Conservation (phyloP, 2,113 vertebrate species). For the Microtus oregoni region DNA sequence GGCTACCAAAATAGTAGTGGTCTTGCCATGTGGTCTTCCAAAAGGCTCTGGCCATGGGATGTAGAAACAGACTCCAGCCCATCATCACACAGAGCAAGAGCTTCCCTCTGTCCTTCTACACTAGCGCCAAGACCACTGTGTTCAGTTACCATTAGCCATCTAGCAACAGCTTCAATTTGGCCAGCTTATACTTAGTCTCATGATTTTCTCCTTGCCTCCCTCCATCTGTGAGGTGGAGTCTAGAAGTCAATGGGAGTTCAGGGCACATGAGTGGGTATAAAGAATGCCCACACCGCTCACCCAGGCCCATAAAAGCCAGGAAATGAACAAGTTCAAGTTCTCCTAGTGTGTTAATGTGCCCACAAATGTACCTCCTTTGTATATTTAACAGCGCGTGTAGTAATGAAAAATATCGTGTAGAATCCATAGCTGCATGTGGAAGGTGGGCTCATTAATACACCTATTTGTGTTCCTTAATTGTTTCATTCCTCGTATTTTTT, state of each 20-base stretch:
- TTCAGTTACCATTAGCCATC: background rate
- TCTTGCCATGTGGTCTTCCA: background rate
- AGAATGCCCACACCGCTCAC: constrained; percentile 66
- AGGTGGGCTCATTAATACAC: constrained; percentile 76
- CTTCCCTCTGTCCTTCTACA: background rate
- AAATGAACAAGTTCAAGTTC: constrained; percentile 83
- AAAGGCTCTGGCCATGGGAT: background rate
- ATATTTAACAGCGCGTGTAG: constrained; percentile 79
- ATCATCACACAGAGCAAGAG: background rate
- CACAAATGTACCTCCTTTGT: constrained; percentile 82
- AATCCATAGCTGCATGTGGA: constrained; percentile 57
- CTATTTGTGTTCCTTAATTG: constrained; percentile 73
- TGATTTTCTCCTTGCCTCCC: background rate
- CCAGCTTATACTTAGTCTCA: background rate
- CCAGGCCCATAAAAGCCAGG: constrained; percentile 81
- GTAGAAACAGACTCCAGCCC: background rate
- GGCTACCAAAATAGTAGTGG: background rate
- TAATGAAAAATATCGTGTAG: constrained; percentile 76
- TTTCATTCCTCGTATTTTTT: constrained; percentile 68
- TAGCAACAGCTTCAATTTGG: accelerated
- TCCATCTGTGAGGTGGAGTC: background rate
- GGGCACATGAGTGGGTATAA: constrained; percentile 27
- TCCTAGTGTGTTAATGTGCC: constrained; percentile 82
- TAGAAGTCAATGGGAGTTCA: constrained; percentile 74
- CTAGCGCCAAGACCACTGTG: background rate